Conservation (phyloP, 2,797 vertebrate genomes). For the Furcifer pardalis region DNA sequence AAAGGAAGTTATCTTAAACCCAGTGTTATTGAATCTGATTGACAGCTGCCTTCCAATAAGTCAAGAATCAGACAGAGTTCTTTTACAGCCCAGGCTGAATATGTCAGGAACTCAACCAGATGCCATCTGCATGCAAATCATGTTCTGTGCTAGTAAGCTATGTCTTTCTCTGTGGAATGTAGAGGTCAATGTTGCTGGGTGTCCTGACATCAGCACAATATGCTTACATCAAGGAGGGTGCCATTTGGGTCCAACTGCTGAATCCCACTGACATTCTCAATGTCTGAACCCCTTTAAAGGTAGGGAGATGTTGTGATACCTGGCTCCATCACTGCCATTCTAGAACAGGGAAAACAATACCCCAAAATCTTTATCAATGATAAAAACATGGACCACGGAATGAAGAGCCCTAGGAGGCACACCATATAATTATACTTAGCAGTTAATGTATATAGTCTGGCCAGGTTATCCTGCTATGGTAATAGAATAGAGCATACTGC, state of each 20-base stretch:
- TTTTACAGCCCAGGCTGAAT: background rate
- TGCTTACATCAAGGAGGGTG: background rate
- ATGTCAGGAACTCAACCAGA: background rate
- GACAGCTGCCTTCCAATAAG: background rate
- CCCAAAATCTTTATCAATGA: background rate
- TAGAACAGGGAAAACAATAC: background rate
- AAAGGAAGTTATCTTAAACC: background rate
- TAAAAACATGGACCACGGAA: background rate
- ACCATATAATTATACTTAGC: background rate
- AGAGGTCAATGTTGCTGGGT: background rate
- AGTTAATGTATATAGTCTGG: conserved; percentile 1
- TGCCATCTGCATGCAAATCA: background rate
- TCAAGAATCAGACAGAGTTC: background rate
- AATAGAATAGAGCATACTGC: too few species aligned
- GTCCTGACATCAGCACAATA: background rate
- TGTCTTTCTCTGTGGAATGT: background rate
- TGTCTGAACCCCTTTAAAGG: background rate
- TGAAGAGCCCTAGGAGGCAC: background rate
- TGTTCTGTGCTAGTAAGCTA: background rate
- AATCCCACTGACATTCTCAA: background rate
- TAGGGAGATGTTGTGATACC: background rate
- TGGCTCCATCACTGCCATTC: background rate
- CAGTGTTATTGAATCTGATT: background rate
- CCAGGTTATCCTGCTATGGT: too few species aligned
- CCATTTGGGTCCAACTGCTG: too few species aligned